A percentile compares a stretch with the other conserved stretches of the same genome.
Evolutionary conservation across 2,113 vertebrate species (phyloP).

Genomic region (Cathartes aura): DNA sequence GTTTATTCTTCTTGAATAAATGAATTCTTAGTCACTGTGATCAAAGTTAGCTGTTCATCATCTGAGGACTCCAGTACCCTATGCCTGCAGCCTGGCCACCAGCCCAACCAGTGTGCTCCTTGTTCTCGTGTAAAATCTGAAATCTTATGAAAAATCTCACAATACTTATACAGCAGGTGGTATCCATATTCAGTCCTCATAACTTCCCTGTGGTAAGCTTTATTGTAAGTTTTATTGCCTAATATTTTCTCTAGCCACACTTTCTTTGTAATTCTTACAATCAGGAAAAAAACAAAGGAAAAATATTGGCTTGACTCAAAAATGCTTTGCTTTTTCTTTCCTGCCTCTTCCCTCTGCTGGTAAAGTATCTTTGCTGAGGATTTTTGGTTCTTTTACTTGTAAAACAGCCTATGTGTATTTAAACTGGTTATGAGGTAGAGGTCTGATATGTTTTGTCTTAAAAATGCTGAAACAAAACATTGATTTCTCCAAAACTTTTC

Average conservation of each 20-base stretch:
- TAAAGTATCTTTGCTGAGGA: neutral
- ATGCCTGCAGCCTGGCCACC: neutral
- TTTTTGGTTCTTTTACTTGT: neutral
- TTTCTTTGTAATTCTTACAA: neutral
- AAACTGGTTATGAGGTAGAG: neutral
- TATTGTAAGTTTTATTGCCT: neutral
- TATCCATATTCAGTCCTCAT: neutral
- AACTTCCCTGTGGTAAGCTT: neutral
- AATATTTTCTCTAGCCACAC: neutral
- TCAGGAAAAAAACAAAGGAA: neutral
- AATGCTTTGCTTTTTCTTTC: neutral
- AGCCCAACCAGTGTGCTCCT: neutral
- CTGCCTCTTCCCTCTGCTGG: neutral
- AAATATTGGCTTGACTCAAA: neutral
- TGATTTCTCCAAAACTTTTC: neutral
- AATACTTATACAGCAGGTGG: neutral
- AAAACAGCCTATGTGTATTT: neutral
- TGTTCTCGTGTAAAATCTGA: neutral
- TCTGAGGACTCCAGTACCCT: neutral
- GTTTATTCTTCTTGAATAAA: constrained; percentile 24
- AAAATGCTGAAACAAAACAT: neutral
- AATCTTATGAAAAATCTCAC: neutral
- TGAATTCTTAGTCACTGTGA: constrained; percentile 10
- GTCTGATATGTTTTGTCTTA: neutral
- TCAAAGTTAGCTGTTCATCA: constrained; percentile 14